phyloP scores from a whole-genome alignment of 2,113 vertebrate genomes.

The Oreochromis tanganicae region DNA sequence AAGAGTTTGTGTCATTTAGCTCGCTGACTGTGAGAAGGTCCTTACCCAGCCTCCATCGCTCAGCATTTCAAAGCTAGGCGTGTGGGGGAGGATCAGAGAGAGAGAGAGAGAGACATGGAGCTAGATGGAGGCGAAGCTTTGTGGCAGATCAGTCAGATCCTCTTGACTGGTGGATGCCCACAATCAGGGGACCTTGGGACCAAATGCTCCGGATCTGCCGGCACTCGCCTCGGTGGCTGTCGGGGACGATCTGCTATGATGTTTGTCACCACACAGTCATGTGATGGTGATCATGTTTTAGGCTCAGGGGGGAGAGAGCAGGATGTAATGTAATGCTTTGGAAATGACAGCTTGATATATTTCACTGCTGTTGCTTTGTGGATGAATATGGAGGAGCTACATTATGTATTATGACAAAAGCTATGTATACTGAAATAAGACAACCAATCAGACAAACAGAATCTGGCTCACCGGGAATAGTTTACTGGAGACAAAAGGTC shows the following conservation, averaged over 20 bases:
- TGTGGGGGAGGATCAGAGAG: slow-evolving; percentile 26
- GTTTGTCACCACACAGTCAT: background rate
- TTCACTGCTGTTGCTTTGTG: background rate
- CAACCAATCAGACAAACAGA: background rate
- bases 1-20: slow-evolving; percentile 33
- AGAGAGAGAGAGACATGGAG: background rate
- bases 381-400: background rate
- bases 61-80: slow-evolving; percentile 4
- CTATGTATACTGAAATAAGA: background rate
- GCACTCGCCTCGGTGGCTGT: background rate
- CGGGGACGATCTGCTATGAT: background rate
- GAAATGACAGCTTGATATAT: background rate
- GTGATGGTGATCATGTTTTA: background rate
- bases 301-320: background rate
- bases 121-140: background rate
- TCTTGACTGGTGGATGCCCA: background rate
- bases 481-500: background rate
- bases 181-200: background rate
- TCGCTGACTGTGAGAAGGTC: slow-evolving; percentile 16
- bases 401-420: background rate
- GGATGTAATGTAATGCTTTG: background rate
- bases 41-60: background rate
- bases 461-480: background rate
- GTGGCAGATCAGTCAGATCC: slow-evolving; percentile 22
- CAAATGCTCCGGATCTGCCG: background rate